Conservation (phyloP, 1,140 invertebrate species). For the Apis cerana region DNA sequence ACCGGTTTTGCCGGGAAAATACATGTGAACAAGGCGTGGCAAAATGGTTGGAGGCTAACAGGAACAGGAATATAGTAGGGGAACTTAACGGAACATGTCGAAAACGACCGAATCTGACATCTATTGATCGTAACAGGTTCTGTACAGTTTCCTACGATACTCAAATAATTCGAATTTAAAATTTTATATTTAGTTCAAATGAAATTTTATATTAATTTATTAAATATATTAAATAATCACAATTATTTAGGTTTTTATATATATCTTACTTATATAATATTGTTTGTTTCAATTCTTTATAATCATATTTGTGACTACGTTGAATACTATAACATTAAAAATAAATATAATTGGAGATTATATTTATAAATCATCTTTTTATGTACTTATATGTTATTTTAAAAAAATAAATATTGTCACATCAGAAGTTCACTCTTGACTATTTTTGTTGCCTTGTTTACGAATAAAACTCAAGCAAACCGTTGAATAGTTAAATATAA, state of each 20-base stretch:
- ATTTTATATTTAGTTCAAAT: constrained; percentile 47
- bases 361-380: not conserved
- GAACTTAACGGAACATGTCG: constrained; percentile 67
- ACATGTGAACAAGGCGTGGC: constrained; percentile 54
- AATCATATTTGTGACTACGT: not conserved
- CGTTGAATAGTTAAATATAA: constrained; percentile 57
- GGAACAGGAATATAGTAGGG: constrained; percentile 64
- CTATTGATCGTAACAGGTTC: constrained; percentile 62
- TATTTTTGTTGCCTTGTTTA: not conserved
- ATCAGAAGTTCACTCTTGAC: not conserved
- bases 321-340: not conserved
- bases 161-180: constrained; percentile 35
- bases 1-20: constrained; percentile 54
- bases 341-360: not conserved
- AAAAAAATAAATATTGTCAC: not conserved
- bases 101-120: constrained; percentile 62
- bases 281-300: not conserved
- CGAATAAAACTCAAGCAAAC: constrained; percentile 49
- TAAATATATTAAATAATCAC: not conserved
- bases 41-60: constrained; percentile 59
- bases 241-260: not conserved
- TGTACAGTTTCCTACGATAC: constrained; percentile 32
- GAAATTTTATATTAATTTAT: not conserved
- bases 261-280: not conserved
- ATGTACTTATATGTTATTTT: not conserved